Evolutionary conservation across 2,797 vertebrate species (phyloP), one percentile per base, ranked within the genome.

Genomic region (Lycodopsis pacificus): DNA sequence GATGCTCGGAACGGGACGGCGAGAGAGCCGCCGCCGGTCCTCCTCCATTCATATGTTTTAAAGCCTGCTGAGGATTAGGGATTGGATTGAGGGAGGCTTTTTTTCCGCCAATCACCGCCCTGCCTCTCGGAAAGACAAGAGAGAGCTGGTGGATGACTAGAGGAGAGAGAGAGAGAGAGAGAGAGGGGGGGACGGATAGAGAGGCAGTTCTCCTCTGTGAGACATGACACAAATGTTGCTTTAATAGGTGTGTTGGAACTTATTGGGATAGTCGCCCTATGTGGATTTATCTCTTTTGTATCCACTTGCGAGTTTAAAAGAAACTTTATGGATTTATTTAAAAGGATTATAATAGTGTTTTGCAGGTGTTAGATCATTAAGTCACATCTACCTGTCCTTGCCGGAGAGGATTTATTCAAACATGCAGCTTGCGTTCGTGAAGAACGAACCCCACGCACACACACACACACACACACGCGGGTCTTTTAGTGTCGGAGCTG

Each of bases 21-120:
- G 68, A 69, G 72, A 73, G 63, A 79, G 71, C 59, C 5, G n/a
- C 20, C 13, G 53, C 72, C 15, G 14, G 64, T 82, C 76, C 66
- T 83, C 72, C 74, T 76, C 77, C 79, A 79, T 73, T 84, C 90
- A 79, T 72, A 79, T 76, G 77, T 80, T 81, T 78, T 58, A 74
- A 85, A 86, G 76, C 62, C 77, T 75, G 77, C 42, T 78, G 83
- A 75, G 76, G 73, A 84, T 86, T 76, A 73, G 76, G 71, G 86
- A 82, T 85, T 86, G 89, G 84, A 85, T 64, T 80, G 62, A 80
- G 58, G 73, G 65, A 81, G 69, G 78, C 46, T 84, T 82, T 81
- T 78, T 75, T 84, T 82, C 30, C 76, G 2, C 90, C 89, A 88
- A 90, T 91, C 85, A 88, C 46, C 63, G 48, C 44, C 36, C 68